phyloP scores from a whole-genome alignment of 2,113 vertebrate species.

The Mormoops blainvillei region DNA sequence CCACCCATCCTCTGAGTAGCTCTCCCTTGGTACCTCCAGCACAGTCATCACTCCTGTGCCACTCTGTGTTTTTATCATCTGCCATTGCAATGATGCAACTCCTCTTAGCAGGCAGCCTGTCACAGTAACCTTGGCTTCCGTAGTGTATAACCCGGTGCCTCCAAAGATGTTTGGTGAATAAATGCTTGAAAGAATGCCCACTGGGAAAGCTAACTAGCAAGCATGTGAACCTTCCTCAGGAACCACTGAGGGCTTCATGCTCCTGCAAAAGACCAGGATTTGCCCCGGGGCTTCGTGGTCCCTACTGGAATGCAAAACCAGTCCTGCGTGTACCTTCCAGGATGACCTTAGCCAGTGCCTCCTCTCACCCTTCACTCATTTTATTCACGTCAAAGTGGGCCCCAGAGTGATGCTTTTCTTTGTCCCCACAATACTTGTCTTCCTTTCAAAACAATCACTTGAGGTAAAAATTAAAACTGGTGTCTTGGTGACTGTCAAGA shows the following conservation, averaged over 20 bases:
- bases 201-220: not conserved
- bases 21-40: not conserved
- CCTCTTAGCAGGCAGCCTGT: not conserved
- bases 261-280: rapidly evolving
- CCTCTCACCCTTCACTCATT: rapidly evolving
- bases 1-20: no score
- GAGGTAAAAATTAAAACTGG: not conserved
- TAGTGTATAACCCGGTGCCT: not conserved
- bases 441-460: not conserved
- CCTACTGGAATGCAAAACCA: not conserved
- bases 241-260: rapidly evolving
- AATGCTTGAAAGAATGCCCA: rapidly evolving
- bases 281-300: no score
- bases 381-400: rapidly evolving
- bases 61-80: not conserved
- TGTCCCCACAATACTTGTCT: not conserved
- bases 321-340: rapidly evolving
- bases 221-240: no score
- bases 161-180: not conserved
- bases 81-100: rapidly evolving
- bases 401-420: not conserved
- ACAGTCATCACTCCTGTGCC: not conserved
- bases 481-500: rapidly evolving
- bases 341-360: not conserved
- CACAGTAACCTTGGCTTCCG: no score